Conservation (phyloP, 2,797 vertebrate genomes). For the Phoxinus dragarum region DNA sequence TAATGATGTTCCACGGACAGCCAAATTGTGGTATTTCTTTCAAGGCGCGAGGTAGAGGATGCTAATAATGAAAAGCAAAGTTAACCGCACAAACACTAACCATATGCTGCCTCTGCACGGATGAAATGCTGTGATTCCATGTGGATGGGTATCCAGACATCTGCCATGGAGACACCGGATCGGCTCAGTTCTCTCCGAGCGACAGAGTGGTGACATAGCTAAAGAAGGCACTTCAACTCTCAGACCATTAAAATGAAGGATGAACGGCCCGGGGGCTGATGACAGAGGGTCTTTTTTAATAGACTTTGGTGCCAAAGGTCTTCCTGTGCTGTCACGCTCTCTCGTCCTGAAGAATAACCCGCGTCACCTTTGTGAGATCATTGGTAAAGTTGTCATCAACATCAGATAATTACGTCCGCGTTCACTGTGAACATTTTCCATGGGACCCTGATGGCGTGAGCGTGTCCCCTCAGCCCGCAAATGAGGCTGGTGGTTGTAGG, state of each 20-base stretch:
- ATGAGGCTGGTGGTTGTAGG: constrained; percentile 67
- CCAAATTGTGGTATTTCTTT: constrained; percentile 6
- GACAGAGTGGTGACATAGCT: constrained; percentile 29
- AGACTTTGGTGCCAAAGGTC: constrained; percentile 48
- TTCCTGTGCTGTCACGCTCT: constrained; percentile 31
- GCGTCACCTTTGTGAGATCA: constrained; percentile 28
- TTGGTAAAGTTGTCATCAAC: constrained; percentile 39
- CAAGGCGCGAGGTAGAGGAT: not conserved
- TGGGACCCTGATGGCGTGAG: constrained; percentile 65
- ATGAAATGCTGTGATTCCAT: constrained; percentile 32
- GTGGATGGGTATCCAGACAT: constrained; percentile 40
- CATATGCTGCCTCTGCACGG: constrained; percentile 41
- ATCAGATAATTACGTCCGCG: constrained; percentile 42
- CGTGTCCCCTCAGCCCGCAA: constrained; percentile 69
- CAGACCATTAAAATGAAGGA: constrained; percentile 61
- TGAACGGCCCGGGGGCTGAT: constrained; percentile 35
- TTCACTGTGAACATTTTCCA: constrained; percentile 66
- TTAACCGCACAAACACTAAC: constrained; percentile 2
- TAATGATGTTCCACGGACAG: constrained; percentile 20
- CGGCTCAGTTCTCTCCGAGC: constrained; percentile 7
- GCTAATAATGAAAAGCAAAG: constrained; percentile 32
- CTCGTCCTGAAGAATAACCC: constrained; percentile 32
- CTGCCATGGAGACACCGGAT: constrained; percentile 25
- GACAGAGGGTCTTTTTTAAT: constrained; percentile 53
- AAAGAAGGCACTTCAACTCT: constrained; percentile 50